These are phyloP conservation scores for Butorides virescens DNA, from an alignment of 2,113 vertebrate species.

Conservation along the genomic window DNA sequence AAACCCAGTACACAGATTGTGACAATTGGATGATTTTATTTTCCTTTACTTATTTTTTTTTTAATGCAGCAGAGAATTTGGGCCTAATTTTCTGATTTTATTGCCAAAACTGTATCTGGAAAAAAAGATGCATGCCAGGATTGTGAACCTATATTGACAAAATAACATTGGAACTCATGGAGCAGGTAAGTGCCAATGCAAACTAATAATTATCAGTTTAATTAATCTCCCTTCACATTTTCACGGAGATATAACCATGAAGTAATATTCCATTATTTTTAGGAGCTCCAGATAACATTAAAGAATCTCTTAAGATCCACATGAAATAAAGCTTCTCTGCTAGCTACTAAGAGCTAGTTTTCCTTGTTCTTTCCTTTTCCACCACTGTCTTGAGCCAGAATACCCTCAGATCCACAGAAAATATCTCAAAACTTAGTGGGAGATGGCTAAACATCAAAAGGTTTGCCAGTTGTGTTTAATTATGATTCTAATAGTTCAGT, in stretches of 20 bases:
- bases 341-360: background rate
- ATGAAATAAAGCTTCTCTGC: background rate
- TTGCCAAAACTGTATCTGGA: background rate
- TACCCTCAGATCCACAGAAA: background rate
- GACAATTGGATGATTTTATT: background rate
- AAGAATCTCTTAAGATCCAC: background rate
- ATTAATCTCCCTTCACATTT: constrained; percentile 44
- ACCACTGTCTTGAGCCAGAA: background rate
- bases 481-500: background rate
- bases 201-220: constrained; percentile 50
- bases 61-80: background rate
- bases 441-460: background rate
- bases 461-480: constrained; percentile 17
- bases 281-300: background rate
- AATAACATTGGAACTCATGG: constrained; percentile 15
- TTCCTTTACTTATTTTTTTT: background rate
- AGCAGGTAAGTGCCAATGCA: constrained; percentile 39
- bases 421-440: background rate
- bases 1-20: background rate
- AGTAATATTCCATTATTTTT: constrained; percentile 5
- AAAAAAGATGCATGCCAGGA: background rate
- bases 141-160: constrained; percentile 4
- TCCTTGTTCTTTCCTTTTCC: background rate
- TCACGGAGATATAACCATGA: background rate
- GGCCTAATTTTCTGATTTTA: background rate